Evolutionary conservation across 2,113 vertebrate species (phyloP).

Genomic region (Cheilinus undulatus): DNA sequence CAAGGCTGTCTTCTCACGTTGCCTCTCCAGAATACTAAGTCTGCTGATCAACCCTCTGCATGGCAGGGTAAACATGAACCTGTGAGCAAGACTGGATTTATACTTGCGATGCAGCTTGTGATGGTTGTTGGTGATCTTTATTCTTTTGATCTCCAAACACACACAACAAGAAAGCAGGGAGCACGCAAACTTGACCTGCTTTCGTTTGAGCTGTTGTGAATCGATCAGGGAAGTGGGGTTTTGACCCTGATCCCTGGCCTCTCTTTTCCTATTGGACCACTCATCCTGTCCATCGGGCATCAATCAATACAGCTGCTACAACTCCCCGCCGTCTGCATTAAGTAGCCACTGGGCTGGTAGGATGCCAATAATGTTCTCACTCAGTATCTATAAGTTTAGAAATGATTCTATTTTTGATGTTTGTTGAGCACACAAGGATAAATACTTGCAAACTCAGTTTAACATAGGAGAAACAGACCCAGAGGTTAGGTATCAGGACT

Average conservation of each 20-base stretch:
- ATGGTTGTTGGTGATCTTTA: neutral
- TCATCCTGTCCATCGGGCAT: slow-evolving; percentile 41
- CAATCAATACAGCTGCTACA: slow-evolving; percentile 37
- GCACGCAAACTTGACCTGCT: slow-evolving; percentile 18
- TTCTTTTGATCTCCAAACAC: neutral
- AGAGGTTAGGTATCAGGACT: too few species aligned
- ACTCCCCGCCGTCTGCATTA: neutral
- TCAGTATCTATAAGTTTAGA: neutral
- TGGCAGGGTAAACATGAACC: slow-evolving; percentile 13
- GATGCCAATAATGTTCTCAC: neutral
- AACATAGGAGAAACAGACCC: too few species aligned
- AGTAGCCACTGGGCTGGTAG: neutral
- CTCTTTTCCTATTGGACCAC: slow-evolving; percentile 15
- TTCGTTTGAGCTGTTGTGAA: slow-evolving; percentile 20
- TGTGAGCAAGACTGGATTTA: slow-evolving; percentile 12
- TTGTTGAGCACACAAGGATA: neutral
- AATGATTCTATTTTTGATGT: neutral
- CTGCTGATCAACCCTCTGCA: slow-evolving; percentile 31
- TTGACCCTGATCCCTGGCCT: slow-evolving; percentile 35
- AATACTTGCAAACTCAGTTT: too few species aligned
- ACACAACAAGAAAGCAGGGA: neutral
- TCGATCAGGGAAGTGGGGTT: slow-evolving; percentile 33
- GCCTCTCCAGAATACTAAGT: slow-evolving; percentile 50
- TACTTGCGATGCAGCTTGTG: too few species aligned
- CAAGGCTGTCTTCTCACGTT: slow-evolving; percentile 34